Evolutionary conservation across 2,113 vertebrate species (phyloP).

Genomic region (Ictalurus punctatus): DNA sequence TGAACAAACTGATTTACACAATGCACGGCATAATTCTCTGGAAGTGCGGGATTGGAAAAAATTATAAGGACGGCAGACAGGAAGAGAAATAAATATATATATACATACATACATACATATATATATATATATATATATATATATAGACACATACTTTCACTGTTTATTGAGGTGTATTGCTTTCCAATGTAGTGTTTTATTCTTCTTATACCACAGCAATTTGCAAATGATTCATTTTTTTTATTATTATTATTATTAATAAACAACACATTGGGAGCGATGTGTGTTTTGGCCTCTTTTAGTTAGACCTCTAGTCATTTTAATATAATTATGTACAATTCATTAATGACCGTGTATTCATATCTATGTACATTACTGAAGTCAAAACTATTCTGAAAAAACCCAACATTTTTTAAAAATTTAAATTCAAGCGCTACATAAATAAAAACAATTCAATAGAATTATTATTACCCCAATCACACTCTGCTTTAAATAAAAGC

Average conservation of each 20-base stretch:
- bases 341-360: not conserved
- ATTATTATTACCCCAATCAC: not conserved
- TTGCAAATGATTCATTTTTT: not conserved
- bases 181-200: not conserved
- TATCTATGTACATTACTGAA: not conserved
- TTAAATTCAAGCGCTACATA: not conserved
- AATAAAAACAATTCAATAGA: not conserved
- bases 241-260: not conserved
- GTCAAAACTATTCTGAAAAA: not conserved
- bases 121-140: too few relatives aligned
- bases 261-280: not conserved
- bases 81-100: not conserved
- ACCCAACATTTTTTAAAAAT: too few relatives aligned
- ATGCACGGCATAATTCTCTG: slow-evolving; percentile 43
- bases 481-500: not conserved
- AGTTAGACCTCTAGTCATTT: too few relatives aligned
- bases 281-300: not conserved
- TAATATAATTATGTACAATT: not conserved
- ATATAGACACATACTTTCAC: not conserved
- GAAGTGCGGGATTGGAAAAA: slow-evolving; percentile 5
- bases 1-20: slow-evolving; percentile 57
- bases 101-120: too few relatives aligned
- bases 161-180: too few relatives aligned
- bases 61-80: not conserved
- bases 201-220: not conserved